Percentiles rank a stretch among this genome's conserved stretches.
phyloP scores from a whole-genome alignment of 2,797 vertebrate species.

The Amazonetta brasiliensis region DNA sequence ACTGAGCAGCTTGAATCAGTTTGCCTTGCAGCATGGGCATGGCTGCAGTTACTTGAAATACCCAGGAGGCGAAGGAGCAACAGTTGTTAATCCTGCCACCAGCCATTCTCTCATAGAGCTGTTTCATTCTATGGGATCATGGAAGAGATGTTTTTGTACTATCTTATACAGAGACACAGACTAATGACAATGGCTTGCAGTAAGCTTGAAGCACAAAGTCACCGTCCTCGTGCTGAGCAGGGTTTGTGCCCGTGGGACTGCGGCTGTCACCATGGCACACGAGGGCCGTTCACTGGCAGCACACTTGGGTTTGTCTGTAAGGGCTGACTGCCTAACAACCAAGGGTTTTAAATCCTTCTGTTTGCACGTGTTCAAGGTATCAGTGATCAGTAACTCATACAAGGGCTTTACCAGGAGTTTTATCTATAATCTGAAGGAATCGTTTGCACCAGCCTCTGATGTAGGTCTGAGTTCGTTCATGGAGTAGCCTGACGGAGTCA shows the following conservation, averaged over 20 bases:
- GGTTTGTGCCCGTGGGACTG: background rate
- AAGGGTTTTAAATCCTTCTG: background rate
- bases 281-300: background rate
- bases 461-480: background rate
- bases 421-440: background rate
- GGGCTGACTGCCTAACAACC: background rate
- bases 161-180: background rate
- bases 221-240: background rate
- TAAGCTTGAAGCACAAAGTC: background rate
- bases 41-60: background rate
- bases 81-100: background rate
- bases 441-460: background rate
- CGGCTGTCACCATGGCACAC: background rate
- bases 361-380: background rate
- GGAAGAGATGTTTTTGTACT: background rate
- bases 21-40: background rate
- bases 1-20: background rate
- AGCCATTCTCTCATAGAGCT: background rate
- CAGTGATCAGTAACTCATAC: background rate
- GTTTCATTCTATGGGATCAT: background rate
- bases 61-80: background rate
- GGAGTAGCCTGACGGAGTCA: background rate
- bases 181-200: background rate
- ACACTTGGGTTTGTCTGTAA: background rate
- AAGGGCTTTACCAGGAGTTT: background rate